Evolutionary conservation across 2,888 invertebrate genomes (phyloP).

Genomic region (Trichogramma dendrolimi): DNA sequence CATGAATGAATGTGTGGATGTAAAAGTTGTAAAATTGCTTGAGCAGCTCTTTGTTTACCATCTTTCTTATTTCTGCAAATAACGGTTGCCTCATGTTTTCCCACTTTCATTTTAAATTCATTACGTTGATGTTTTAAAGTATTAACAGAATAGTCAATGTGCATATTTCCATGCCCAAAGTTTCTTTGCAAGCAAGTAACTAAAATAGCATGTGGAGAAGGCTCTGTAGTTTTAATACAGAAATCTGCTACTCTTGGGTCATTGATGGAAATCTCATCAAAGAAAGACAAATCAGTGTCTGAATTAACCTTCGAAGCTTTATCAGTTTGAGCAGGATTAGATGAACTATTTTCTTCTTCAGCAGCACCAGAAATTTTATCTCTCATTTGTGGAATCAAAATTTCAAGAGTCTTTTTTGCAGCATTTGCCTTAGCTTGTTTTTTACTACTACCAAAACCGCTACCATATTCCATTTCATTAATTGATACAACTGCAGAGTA

Average conservation of each 20-base stretch:
- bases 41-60: conserved; percentile 94
- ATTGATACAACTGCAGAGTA: conserved; percentile 92
- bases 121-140: conserved; percentile 86
- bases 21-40: conserved; percentile 82
- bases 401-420: conserved; percentile 81
- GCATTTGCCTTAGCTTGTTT: conserved; percentile 94
- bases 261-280: conserved; percentile 88
- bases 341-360: conserved; percentile 52
- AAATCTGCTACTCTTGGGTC: conserved; percentile 93
- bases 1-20: conserved; percentile 93
- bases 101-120: conserved; percentile 91
- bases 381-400: conserved; percentile 88
- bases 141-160: conserved; percentile 81
- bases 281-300: conserved; percentile 59
- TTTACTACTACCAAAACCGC: conserved; percentile 91
- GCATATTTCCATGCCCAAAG: conserved; percentile 84
- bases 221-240: conserved; percentile 94
- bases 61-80: conserved; percentile 91
- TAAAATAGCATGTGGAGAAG: conserved; percentile 89
- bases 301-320: conserved; percentile 48
- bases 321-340: conserved; percentile 48
- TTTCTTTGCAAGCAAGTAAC: conserved; percentile 88
- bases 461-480: conserved; percentile 88
- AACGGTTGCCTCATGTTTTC: conserved; percentile 85
- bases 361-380: conserved; percentile 70